Conservation (phyloP, 2,797 vertebrate species). For the Sciurus carolinensis region DNA sequence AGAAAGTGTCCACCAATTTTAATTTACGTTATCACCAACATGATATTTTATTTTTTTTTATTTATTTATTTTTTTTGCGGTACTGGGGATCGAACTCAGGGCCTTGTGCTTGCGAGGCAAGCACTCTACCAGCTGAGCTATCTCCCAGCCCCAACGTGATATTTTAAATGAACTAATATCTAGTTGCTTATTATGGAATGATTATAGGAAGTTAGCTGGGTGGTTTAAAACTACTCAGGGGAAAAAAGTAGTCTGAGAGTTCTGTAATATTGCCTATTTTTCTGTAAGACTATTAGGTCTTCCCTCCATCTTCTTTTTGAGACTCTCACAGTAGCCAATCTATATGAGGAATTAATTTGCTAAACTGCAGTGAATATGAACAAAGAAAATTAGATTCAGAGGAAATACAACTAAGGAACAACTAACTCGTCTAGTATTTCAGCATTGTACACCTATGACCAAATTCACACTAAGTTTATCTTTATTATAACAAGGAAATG, state of each 20-base stretch:
- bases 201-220: not conserved
- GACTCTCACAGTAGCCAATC: not conserved
- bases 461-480: not conserved
- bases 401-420: not conserved
- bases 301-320: not conserved
- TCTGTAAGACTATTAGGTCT: not conserved
- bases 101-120: too few species aligned
- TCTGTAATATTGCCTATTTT: not conserved
- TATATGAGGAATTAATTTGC: not conserved
- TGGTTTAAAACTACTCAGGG: not conserved
- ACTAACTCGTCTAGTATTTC: not conserved
- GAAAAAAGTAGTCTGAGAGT: not conserved
- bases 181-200: not conserved
- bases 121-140: too few species aligned
- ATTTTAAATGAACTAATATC: slow-evolving; percentile 1
- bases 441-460: not conserved
- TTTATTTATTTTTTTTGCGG: too few species aligned
- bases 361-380: not conserved
- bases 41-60: not conserved
- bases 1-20: not conserved
- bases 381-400: not conserved
- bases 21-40: not conserved
- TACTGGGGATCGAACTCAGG: too few species aligned
- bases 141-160: not conserved
- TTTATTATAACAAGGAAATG: not conserved